phyloP scores from a whole-genome alignment of 2,888 invertebrate species.

The Sphinx pinastri region DNA sequence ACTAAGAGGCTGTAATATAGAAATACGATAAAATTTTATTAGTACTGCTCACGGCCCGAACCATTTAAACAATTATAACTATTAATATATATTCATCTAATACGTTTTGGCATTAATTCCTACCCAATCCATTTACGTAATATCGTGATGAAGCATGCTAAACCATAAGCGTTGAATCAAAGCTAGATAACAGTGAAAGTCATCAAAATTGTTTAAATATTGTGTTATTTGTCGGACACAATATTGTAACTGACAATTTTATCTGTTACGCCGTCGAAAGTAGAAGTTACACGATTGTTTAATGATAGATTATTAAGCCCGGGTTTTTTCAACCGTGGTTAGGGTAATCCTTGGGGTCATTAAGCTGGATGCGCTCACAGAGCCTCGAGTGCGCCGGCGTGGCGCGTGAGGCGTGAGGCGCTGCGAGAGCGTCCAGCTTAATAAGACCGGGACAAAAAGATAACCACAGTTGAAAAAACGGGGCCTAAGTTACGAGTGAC shows the following conservation, averaged over 20 bases:
- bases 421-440: too few species aligned
- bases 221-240: constrained; percentile 1
- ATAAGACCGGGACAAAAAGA: too few species aligned
- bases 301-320: not conserved
- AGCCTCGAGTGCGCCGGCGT: too few species aligned
- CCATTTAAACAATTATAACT: constrained; percentile 3
- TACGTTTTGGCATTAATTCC: constrained; percentile 15
- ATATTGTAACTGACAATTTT: not conserved
- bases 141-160: not conserved
- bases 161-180: not conserved
- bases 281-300: not conserved
- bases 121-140: constrained; percentile 2
- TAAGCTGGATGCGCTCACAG: too few species aligned
- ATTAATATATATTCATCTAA: not conserved
- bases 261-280: not conserved
- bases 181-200: constrained; percentile 19
- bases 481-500: too few species aligned
- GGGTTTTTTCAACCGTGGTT: too few species aligned
- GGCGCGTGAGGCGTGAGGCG: too few species aligned
- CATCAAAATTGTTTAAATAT: constrained; percentile 1
- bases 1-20: not conserved
- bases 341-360: too few species aligned
- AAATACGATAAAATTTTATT: not conserved
- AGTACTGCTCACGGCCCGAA: not conserved
- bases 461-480: too few species aligned